Conservation (phyloP, 2,797 vertebrate species). For the Xiphophorus birchmanni region DNA sequence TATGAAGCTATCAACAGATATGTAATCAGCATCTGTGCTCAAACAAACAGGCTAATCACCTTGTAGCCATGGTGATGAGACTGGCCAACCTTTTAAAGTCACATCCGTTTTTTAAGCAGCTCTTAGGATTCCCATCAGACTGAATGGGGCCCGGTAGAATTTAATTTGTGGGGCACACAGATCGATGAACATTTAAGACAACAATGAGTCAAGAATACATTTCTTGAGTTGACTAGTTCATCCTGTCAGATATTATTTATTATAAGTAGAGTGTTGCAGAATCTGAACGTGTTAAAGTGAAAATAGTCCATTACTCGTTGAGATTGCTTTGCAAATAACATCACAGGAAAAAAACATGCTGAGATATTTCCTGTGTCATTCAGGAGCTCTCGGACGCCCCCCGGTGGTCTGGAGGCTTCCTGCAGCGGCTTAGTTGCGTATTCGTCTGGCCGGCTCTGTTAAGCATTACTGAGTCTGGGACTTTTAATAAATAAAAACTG, state of each 20-base stretch:
- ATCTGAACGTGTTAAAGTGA: neutral
- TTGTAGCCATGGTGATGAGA: neutral
- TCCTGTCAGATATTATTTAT: neutral
- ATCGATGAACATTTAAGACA: neutral
- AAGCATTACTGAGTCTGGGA: neutral
- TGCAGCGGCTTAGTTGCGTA: neutral
- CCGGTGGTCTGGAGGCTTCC: neutral
- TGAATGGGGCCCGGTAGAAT: neutral
- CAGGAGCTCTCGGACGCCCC: neutral
- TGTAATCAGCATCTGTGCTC: slow-evolving; percentile 14
- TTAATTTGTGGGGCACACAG: neutral
- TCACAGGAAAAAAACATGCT: neutral
- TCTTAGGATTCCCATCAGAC: neutral
- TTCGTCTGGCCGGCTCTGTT: neutral
- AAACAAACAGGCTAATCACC: slow-evolving; percentile 9
- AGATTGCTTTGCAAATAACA: neutral
- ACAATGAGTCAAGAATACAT: neutral
- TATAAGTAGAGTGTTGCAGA: neutral
- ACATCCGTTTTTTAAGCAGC: slow-evolving; percentile 5
- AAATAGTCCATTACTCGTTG: neutral
- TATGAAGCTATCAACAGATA: neutral
- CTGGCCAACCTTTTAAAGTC: neutral
- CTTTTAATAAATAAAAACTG: neutral
- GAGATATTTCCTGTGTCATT: neutral
- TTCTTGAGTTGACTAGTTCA: neutral